These are phyloP conservation scores for Xestia rhomboidea DNA, from an alignment of 2,888 invertebrate species.

Conservation along the genomic window DNA sequence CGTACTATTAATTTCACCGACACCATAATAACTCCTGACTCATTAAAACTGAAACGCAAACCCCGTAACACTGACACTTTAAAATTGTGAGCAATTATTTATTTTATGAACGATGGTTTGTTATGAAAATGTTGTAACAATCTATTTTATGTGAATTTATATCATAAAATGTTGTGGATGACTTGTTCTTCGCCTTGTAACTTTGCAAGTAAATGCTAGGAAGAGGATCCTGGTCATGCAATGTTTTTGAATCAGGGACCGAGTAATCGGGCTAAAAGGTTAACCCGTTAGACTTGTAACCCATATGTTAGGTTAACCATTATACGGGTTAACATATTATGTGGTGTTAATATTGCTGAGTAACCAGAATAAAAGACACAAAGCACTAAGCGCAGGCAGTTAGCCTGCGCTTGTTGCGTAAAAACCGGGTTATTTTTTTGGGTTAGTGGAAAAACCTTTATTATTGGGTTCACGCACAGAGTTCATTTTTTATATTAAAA, in stretches of 20 bases:
- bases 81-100: conserved; percentile 68
- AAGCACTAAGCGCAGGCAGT: too few relatives aligned
- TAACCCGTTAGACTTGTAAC: background rate
- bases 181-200: too few relatives aligned
- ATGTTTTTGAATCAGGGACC: background rate
- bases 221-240: background rate
- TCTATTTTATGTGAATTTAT: conserved; percentile 40
- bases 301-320: background rate
- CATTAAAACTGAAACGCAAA: conserved; percentile 70
- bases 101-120: conserved; percentile 63
- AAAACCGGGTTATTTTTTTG: background rate
- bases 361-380: background rate
- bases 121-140: conserved; percentile 51
- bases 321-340: background rate
- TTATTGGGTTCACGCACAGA: background rate
- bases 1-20: conserved; percentile 63
- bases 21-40: conserved; percentile 65
- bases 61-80: conserved; percentile 68
- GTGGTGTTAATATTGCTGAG: background rate
- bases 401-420: too few relatives aligned
- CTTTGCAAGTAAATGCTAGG: background rate
- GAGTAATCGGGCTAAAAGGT: background rate
- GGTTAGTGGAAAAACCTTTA: background rate
- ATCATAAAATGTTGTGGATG: conserved; percentile 11
- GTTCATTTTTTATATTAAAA: background rate